phyloP scores from a whole-genome alignment of 2,888 invertebrate species.

The Lepidonotus clava region DNA sequence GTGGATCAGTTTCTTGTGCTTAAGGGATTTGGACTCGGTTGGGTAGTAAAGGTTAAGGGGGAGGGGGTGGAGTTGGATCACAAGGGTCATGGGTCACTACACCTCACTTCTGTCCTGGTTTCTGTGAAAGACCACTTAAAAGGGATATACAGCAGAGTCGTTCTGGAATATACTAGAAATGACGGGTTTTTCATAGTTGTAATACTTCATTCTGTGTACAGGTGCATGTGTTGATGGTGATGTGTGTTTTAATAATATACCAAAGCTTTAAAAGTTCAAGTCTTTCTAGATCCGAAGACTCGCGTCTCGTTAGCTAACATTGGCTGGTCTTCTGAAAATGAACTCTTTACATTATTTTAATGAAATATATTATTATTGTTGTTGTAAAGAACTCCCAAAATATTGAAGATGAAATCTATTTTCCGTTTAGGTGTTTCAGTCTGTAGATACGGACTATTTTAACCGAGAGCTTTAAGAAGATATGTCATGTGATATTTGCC shows the following conservation, averaged over 20 bases:
- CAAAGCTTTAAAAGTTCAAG: constrained; percentile 18
- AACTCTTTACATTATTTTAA: background rate
- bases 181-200: constrained; percentile 12
- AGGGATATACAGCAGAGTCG: too few species aligned
- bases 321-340: constrained; percentile 9
- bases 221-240: constrained; percentile 6
- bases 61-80: too few species aligned
- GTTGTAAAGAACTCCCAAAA: background rate
- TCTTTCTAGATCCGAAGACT: background rate
- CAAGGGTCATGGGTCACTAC: too few species aligned
- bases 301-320: background rate
- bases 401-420: background rate
- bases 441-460: background rate
- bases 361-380: too few species aligned
- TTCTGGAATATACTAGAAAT: background rate
- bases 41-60: too few species aligned
- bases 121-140: too few species aligned
- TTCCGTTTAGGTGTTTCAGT: constrained; percentile 16
- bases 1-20: too few species aligned
- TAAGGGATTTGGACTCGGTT: too few species aligned
- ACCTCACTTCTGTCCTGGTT: too few species aligned
- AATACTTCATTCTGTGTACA: background rate
- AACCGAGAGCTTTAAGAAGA: constrained; percentile 8
- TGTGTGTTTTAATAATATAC: constrained; percentile 23
- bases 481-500: constrained; percentile 1